phyloP scores from a whole-genome alignment of 2,797 vertebrate genomes.

The Phyllotis vaccarum region DNA sequence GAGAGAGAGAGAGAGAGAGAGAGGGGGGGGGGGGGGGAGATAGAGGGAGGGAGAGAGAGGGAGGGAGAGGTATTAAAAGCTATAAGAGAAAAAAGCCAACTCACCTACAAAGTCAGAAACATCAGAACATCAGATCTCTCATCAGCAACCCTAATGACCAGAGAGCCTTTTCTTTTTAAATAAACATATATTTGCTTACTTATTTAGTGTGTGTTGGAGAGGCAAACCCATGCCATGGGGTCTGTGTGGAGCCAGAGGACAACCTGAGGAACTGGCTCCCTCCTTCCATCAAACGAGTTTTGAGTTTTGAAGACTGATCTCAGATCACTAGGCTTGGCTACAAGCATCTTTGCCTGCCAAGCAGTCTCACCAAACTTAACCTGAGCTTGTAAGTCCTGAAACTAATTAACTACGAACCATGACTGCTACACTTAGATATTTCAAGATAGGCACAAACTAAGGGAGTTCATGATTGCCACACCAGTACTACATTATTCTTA shows the following conservation, averaged over 20 bases:
- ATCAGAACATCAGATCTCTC: not conserved
- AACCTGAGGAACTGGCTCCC: not conserved
- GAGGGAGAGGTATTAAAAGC: not conserved
- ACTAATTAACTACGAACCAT: not conserved
- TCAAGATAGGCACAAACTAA: not conserved
- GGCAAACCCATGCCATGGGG: no score
- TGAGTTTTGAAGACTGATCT: not conserved
- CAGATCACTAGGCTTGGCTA: not conserved
- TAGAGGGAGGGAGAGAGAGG: not conserved
- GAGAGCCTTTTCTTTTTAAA: not conserved
- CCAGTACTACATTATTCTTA: not conserved
- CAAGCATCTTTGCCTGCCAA: no score
- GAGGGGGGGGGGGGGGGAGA: no score
- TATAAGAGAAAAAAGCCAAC: not conserved
- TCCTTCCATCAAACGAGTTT: not conserved
- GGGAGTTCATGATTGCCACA: not conserved
- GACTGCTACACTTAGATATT: not conserved
- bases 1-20: no score
- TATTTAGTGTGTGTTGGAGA: not conserved
- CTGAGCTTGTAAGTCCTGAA: not conserved
- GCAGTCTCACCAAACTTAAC: not conserved
- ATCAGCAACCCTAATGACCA: not conserved
- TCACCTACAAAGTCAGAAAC: not conserved
- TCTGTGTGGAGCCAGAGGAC: not conserved
- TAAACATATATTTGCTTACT: not conserved